Conservation (phyloP, 37 sponge, comb jelly and placozoan genomes). For the Agelas oroides region DNA sequence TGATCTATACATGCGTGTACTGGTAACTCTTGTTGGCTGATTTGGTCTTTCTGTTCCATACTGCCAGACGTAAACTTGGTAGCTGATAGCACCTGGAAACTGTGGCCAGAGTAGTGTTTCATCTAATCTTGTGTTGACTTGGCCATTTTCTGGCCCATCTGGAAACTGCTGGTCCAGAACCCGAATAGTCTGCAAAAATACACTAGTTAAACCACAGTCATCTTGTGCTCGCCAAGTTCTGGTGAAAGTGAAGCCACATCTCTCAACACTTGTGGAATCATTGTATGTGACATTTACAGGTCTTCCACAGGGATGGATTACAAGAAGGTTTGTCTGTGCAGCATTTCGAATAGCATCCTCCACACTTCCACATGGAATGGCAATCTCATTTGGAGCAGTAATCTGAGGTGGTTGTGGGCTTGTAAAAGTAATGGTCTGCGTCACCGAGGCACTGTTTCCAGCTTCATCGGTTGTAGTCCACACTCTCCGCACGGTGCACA, state of each 20-base stretch:
- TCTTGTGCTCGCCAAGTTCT: conserved; percentile 12
- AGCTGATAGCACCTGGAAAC: conserved; percentile 12
- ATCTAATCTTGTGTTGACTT: background rate
- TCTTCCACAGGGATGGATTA: conserved; percentile 17
- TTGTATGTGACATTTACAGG: background rate
- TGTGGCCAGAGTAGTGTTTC: conserved; percentile 15
- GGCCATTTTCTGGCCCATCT: conserved; percentile 23
- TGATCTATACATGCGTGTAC: background rate
- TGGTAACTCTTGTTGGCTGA: background rate
- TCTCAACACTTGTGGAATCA: background rate
- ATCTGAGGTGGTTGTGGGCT: background rate
- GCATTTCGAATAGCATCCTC: background rate
- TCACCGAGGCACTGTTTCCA: background rate
- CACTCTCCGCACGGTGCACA: background rate
- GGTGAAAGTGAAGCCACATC: conserved; percentile 24
- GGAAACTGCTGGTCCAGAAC: conserved; percentile 1
- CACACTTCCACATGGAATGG: conserved; percentile 23
- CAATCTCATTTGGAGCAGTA: background rate
- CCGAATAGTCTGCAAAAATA: conserved; percentile 12
- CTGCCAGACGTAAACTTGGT: conserved; percentile 18
- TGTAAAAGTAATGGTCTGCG: background rate
- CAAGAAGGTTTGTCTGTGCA: background rate
- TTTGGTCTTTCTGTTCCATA: background rate
- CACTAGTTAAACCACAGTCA: conserved; percentile 1
- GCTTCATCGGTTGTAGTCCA: conserved; percentile 17